Evolutionary conservation across 53 echinoderm and acorn worm genomes (phyloP).

Genomic region (Crossaster papposus): DNA sequence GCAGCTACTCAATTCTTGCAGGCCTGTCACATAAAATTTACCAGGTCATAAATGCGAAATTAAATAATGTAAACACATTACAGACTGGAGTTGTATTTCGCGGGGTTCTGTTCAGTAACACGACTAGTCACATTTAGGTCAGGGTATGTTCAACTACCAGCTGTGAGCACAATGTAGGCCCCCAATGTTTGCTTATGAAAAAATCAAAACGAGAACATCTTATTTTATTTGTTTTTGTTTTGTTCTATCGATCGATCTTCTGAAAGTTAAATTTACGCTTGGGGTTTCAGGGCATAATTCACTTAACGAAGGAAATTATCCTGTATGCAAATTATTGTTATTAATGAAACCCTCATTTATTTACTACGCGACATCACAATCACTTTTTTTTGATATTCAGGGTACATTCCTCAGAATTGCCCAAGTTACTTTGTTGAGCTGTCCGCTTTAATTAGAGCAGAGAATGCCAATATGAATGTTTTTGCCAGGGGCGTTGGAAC

Average conservation of each 20-base stretch:
- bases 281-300: too few relatives aligned
- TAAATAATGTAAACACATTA: conserved; percentile 33
- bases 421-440: too few relatives aligned
- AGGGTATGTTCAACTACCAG: neutral
- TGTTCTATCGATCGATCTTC: too few relatives aligned
- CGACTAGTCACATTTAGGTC: neutral
- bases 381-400: neutral
- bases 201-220: too few relatives aligned
- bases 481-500: neutral
- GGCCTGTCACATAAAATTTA: conserved; percentile 11
- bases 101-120: neutral
- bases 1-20: neutral
- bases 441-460: too few relatives aligned
- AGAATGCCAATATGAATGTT: too few relatives aligned
- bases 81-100: neutral
- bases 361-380: too few relatives aligned
- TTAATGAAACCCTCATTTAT: too few relatives aligned
- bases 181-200: neutral
- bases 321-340: too few relatives aligned
- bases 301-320: too few relatives aligned
- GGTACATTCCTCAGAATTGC: neutral
- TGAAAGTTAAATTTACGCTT: too few relatives aligned
- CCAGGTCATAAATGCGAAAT: neutral
- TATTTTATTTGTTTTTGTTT: too few relatives aligned
- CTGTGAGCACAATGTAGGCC: neutral